phyloP scores from a whole-genome alignment of 2,113 vertebrate species.

The Ia io region DNA sequence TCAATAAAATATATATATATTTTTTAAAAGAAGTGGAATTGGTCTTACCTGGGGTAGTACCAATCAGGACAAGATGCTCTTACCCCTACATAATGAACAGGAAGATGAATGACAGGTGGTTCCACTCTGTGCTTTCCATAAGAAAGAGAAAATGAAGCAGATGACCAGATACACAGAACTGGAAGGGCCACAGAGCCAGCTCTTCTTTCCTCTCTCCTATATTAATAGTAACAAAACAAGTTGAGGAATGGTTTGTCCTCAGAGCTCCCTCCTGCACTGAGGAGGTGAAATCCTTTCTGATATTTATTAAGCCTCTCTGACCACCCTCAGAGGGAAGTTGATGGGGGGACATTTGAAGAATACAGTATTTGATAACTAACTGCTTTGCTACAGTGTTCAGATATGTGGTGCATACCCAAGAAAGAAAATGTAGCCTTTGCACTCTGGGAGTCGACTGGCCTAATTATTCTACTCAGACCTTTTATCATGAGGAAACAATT shows the following conservation, averaged over 20 bases:
- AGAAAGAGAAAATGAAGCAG: neutral
- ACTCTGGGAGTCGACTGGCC: conserved; percentile 52
- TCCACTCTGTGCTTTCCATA: neutral
- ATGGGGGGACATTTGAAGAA: neutral
- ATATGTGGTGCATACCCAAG: neutral
- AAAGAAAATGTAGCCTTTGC: conserved; percentile 45
- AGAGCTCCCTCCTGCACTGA: neutral
- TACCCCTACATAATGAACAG: conserved; percentile 42
- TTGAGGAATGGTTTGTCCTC: neutral
- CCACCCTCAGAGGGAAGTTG: neutral
- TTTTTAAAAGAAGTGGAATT: conserved; percentile 50
- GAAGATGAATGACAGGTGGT: neutral
- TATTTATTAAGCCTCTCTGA: neutral
- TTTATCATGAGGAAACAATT: conserved; percentile 43
- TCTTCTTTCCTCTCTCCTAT: neutral
- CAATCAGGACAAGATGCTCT: conserved; percentile 43
- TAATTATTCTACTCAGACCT: conserved; percentile 59
- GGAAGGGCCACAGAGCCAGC: neutral
- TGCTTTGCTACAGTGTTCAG: conserved; percentile 19
- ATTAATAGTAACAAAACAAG: neutral
- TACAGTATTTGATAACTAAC: neutral
- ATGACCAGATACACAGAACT: neutral
- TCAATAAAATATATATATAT: too few species aligned
- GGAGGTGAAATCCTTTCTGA: neutral
- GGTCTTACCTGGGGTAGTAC: neutral